Evolutionary conservation across 2,888 invertebrate genomes (phyloP).

Genomic region (Drosophila mettleri): DNA sequence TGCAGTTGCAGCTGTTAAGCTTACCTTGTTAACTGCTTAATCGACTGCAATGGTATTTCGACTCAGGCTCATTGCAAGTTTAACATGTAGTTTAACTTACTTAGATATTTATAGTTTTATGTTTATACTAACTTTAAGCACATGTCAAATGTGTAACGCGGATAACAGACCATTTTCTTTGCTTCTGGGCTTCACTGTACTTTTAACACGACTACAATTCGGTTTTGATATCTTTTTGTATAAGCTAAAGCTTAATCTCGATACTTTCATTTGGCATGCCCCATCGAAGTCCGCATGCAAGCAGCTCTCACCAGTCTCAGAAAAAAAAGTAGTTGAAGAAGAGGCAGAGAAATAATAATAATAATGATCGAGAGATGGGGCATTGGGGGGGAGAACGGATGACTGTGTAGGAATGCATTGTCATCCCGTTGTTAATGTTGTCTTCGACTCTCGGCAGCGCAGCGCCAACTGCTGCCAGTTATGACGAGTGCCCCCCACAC

Average conservation of each 20-base stretch:
- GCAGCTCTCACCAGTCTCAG: constrained; percentile 16
- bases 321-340: constrained; percentile 3
- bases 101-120: neutral
- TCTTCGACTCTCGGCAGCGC: constrained; percentile 46
- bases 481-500: constrained; percentile 49
- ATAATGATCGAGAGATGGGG: constrained; percentile 31
- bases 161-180: neutral
- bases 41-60: neutral
- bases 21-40: neutral
- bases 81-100: neutral
- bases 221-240: neutral
- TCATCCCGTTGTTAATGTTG: constrained; percentile 66
- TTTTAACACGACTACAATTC: neutral
- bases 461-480: constrained; percentile 56
- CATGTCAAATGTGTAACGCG: neutral
- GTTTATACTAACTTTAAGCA: neutral
- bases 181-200: neutral
- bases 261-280: constrained; percentile 4
- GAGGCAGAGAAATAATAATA: constrained; percentile 10
- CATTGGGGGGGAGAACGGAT: neutral
- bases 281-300: constrained; percentile 23
- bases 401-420: constrained; percentile 44
- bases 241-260: neutral
- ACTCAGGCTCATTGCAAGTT: constrained; percentile 29
- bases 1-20: neutral